Percentiles rank a stretch among this genome's conserved stretches.
These are phyloP conservation scores for Neotoxoptera formosana DNA, from an alignment of 1,140 invertebrate species.

Conservation along the genomic window DNA sequence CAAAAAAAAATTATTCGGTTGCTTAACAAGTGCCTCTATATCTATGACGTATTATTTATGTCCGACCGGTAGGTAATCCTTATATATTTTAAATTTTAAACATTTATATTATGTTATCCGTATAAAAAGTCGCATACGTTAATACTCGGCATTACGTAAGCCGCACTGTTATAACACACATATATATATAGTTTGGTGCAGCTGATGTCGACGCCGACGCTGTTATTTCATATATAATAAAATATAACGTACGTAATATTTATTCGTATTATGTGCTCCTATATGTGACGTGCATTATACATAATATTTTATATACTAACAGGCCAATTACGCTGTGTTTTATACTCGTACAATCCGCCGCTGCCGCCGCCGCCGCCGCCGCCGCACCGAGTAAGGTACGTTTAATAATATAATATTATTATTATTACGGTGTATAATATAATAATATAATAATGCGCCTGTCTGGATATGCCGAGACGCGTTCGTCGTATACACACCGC, in stretches of 20 bases:
- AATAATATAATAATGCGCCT: no score
- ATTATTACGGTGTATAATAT: not conserved
- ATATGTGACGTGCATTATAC: not conserved
- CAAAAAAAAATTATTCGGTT: not conserved
- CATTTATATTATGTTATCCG: not conserved
- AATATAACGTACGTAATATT: no score
- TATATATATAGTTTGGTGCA: not conserved
- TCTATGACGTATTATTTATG: not conserved
- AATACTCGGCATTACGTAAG: not conserved
- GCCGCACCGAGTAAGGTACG: not conserved
- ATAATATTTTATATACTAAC: conserved; percentile 8
- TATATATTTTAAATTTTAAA: not conserved
- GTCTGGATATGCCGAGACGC: not conserved
- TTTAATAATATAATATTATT: no score
- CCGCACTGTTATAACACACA: not conserved
- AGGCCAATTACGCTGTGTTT: not conserved
- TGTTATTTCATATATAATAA: no score
- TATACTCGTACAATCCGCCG: no score
- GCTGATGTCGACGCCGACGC: not conserved
- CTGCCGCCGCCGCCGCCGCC: no score
- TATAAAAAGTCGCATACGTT: not conserved
- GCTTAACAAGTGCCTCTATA: not conserved
- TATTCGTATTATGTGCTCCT: conserved; percentile 6
- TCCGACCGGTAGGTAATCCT: not conserved
- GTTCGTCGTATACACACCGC: not conserved